These are phyloP conservation scores for Tetragnatha versicolor DNA, from an alignment of 1,140 invertebrate genomes.

Conservation along the genomic window DNA sequence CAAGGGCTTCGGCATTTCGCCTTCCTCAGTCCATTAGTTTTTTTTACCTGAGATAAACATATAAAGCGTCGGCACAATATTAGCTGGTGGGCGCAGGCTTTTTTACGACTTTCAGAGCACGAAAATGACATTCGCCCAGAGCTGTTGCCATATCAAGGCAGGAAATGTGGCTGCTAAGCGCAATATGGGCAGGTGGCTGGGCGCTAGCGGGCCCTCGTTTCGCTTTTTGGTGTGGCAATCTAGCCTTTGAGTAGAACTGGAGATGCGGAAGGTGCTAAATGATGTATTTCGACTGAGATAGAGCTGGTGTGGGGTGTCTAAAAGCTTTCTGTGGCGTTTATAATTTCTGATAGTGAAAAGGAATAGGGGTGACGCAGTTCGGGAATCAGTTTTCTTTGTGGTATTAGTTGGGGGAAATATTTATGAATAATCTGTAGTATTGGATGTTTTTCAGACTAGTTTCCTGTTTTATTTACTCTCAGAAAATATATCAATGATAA, in stretches of 20 bases:
- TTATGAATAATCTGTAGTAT: too few species aligned
- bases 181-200: neutral
- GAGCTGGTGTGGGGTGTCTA: too few species aligned
- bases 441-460: too few species aligned
- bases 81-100: neutral
- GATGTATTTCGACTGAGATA: too few species aligned
- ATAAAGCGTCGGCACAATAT: neutral
- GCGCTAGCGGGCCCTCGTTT: neutral
- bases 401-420: too few species aligned
- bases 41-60: neutral
- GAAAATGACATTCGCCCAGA: neutral
- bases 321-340: too few species aligned
- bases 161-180: neutral
- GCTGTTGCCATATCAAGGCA: neutral
- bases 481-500: too few species aligned
- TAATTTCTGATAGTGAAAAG: too few species aligned
- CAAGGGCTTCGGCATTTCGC: neutral
- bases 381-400: too few species aligned
- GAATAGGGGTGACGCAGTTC: too few species aligned
- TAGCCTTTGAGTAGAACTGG: neutral
- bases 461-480: too few species aligned
- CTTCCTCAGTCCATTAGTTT: neutral
- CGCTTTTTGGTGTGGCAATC: neutral
- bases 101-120: neutral
- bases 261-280: too few species aligned